These are phyloP conservation scores for Notocelia uddmanniana DNA, from an alignment of 2,888 invertebrate species.

Conservation along the genomic window DNA sequence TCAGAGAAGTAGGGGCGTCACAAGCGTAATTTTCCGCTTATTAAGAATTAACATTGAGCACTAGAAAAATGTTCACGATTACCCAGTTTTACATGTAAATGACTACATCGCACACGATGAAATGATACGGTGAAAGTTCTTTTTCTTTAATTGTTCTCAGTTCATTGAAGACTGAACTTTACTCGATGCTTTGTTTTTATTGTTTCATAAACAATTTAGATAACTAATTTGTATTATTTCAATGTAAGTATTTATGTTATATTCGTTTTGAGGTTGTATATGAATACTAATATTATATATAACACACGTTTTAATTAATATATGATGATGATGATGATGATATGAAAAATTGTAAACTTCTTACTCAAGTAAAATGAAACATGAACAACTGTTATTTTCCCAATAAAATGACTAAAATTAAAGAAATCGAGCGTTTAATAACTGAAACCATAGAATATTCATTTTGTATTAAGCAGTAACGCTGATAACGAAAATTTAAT, in stretches of 20 bases:
- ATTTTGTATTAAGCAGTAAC: no score
- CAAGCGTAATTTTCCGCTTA: constrained; percentile 73
- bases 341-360: no score
- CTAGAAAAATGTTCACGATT: constrained; percentile 51
- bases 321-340: no score
- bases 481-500: no score
- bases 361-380: neutral
- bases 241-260: no score
- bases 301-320: no score
- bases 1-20: constrained; percentile 81
- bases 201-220: no score
- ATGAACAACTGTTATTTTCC: neutral
- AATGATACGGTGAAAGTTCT: constrained; percentile 33
- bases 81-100: constrained; percentile 38
- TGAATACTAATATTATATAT: no score
- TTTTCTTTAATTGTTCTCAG: neutral
- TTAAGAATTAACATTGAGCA: constrained; percentile 67
- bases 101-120: constrained; percentile 31
- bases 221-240: no score
- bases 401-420: neutral
- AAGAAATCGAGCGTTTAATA: neutral
- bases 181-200: neutral
- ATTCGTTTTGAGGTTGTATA: no score
- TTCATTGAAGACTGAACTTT: neutral
- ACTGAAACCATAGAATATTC: no score